Percentiles rank a stretch among this genome's conserved stretches.
phyloP scores from a whole-genome alignment of 2,888 invertebrate species.

The Drosophila ezoana region DNA sequence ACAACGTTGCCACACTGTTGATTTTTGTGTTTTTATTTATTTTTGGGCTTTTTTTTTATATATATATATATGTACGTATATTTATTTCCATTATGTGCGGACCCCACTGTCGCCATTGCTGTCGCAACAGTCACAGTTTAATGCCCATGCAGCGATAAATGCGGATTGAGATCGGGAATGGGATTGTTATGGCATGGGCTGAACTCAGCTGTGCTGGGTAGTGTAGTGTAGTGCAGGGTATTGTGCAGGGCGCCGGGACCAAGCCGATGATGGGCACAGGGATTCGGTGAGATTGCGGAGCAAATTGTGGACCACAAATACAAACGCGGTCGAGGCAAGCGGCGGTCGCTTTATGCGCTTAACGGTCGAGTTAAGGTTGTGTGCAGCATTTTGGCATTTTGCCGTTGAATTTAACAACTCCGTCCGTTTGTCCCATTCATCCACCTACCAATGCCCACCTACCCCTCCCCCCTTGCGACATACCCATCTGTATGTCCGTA shows the following conservation, averaged over 20 bases:
- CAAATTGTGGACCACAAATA: constrained; percentile 57
- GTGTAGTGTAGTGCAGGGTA: background rate
- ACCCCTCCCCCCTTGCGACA: background rate
- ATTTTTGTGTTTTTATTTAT: constrained; percentile 61
- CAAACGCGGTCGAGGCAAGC: constrained; percentile 46
- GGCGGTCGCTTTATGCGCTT: constrained; percentile 57
- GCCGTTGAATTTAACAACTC: constrained; percentile 51
- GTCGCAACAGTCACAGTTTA: constrained; percentile 53
- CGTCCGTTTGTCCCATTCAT: constrained; percentile 7
- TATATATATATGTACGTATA: constrained; percentile 16
- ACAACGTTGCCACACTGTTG: constrained; percentile 62
- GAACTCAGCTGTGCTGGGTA: background rate
- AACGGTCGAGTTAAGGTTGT: constrained; percentile 55
- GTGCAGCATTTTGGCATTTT: constrained; percentile 40
- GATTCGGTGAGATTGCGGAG: constrained; percentile 42
- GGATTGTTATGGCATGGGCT: constrained; percentile 49
- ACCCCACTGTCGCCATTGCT: constrained; percentile 5
- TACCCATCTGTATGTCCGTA: constrained; percentile 30
- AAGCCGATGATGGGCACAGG: constrained; percentile 27
- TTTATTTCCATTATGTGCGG: constrained; percentile 49
- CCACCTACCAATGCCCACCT: too few species aligned
- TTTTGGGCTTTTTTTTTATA: constrained; percentile 26
- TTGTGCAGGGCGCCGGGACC: background rate
- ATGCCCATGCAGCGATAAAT: constrained; percentile 65
- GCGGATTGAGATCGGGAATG: constrained; percentile 50